phyloP scores from a whole-genome alignment of 1,140 invertebrate genomes.

The Sycophaga agraensis region DNA sequence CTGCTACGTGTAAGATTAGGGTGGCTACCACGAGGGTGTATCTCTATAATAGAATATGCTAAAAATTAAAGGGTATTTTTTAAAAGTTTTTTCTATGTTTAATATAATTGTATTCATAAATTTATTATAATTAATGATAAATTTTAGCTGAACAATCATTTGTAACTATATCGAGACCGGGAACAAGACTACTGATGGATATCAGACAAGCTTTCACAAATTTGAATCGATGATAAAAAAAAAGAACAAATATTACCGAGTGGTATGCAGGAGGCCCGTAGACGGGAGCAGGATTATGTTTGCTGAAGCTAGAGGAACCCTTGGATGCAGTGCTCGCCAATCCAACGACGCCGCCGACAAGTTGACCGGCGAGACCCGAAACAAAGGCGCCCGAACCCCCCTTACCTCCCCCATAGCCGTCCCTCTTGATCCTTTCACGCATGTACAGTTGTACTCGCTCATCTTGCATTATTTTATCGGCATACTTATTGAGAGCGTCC shows the following conservation, averaged over 20 bases:
- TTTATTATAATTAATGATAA: too few relatives aligned
- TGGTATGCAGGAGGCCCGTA: slow-evolving; percentile 36
- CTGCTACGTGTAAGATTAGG: too few relatives aligned
- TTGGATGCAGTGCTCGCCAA: slow-evolving; percentile 44
- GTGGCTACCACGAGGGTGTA: too few relatives aligned
- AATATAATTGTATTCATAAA: too few relatives aligned
- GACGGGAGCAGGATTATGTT: slow-evolving; percentile 1
- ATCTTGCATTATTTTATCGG: slow-evolving; percentile 15
- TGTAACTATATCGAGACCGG: too few relatives aligned
- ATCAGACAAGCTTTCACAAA: too few relatives aligned
- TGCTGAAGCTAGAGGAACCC: slow-evolving; percentile 16
- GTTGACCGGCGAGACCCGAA: slow-evolving; percentile 47
- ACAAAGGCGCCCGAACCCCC: slow-evolving; percentile 40
- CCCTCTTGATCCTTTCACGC: slow-evolving; percentile 13
- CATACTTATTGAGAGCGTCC: background rate
- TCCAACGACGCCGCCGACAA: slow-evolving; percentile 46
- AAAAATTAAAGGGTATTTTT: too few relatives aligned
- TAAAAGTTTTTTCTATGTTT: too few relatives aligned
- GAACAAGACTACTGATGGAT: too few relatives aligned
- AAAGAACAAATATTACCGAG: slow-evolving; percentile 5
- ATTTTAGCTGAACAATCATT: too few relatives aligned
- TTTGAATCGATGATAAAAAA: background rate
- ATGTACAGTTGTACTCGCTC: slow-evolving; percentile 5
- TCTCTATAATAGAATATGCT: too few relatives aligned
- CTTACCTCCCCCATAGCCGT: slow-evolving; percentile 31